These are phyloP conservation scores for Blastomussa wellsi DNA, from an alignment of 92 coral and sea anemone genomes.

Conservation along the genomic window DNA sequence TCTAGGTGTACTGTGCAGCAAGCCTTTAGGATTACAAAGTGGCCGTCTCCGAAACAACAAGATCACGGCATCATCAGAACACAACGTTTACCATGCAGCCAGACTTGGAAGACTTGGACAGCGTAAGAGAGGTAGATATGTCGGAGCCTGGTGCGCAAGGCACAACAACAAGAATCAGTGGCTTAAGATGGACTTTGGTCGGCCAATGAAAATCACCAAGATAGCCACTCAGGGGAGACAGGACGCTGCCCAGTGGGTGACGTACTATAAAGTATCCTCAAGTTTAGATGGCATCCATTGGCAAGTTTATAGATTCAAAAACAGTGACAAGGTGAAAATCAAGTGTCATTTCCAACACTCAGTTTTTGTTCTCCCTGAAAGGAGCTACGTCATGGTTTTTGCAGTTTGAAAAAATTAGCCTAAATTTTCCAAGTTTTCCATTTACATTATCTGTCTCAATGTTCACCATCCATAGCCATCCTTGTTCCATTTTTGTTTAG, in stretches of 20 bases:
- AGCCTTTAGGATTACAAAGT: conserved; percentile 69
- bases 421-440: too few relatives aligned
- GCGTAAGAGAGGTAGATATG: conserved; percentile 46
- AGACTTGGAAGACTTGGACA: conserved; percentile 60
- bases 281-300: conserved; percentile 62
- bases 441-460: too few relatives aligned
- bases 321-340: conserved; percentile 63
- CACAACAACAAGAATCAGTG: conserved; percentile 73
- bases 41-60: conserved; percentile 67
- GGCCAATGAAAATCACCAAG: conserved; percentile 66
- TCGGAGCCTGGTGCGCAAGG: conserved; percentile 77
- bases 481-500: too few relatives aligned
- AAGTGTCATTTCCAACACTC: too few relatives aligned
- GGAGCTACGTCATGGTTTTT: too few relatives aligned
- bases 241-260: conserved; percentile 65
- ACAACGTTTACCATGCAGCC: conserved; percentile 61
- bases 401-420: too few relatives aligned
- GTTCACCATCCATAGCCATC: too few relatives aligned
- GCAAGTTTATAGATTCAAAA: conserved; percentile 50
- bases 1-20: conserved; percentile 30
- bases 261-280: conserved; percentile 42
- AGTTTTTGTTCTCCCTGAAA: too few relatives aligned
- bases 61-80: conserved; percentile 68
- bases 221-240: conserved; percentile 68
- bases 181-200: conserved; percentile 72